Conservation (phyloP, 2,113 vertebrate genomes). For the Bothrops jararaca region DNA sequence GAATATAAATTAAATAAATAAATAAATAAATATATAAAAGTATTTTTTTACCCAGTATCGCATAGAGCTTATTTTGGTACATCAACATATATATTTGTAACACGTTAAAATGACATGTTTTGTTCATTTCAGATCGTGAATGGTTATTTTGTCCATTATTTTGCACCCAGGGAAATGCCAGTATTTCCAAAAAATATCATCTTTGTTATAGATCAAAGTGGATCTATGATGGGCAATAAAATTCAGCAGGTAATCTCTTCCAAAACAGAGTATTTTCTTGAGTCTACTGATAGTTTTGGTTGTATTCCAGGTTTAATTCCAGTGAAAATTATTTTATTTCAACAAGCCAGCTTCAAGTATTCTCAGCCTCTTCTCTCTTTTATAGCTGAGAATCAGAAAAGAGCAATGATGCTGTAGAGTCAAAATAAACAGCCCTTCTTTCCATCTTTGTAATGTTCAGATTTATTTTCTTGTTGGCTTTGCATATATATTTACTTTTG, state of each 20-base stretch:
- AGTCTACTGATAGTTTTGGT: fast-evolving
- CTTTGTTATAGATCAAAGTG: slow-evolving; percentile 88
- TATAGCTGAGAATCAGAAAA: not conserved
- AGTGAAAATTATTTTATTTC: not conserved
- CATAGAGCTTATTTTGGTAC: not conserved
- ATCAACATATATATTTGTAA: not conserved
- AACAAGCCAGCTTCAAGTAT: not conserved
- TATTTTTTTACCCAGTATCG: not conserved
- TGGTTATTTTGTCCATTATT: slow-evolving; percentile 93
- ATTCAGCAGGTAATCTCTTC: slow-evolving; percentile 81
- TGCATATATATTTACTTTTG: not conserved
- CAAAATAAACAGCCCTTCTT: not conserved
- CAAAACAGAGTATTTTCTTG: too few relatives aligned
- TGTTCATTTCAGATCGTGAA: slow-evolving; percentile 71
- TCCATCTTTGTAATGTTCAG: not conserved
- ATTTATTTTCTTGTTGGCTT: not conserved
- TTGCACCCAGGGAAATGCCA: slow-evolving; percentile 77
- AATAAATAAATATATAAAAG: not conserved
- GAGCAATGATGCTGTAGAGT: not conserved
- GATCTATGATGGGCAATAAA: slow-evolving; percentile 87
- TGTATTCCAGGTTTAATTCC: not conserved
- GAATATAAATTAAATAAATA: not conserved
- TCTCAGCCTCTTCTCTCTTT: not conserved
- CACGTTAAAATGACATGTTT: not conserved
- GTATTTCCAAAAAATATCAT: slow-evolving; percentile 86